phyloP scores from a whole-genome alignment of 2,797 vertebrate genomes.

The Pseudomugil gertrudae region DNA sequence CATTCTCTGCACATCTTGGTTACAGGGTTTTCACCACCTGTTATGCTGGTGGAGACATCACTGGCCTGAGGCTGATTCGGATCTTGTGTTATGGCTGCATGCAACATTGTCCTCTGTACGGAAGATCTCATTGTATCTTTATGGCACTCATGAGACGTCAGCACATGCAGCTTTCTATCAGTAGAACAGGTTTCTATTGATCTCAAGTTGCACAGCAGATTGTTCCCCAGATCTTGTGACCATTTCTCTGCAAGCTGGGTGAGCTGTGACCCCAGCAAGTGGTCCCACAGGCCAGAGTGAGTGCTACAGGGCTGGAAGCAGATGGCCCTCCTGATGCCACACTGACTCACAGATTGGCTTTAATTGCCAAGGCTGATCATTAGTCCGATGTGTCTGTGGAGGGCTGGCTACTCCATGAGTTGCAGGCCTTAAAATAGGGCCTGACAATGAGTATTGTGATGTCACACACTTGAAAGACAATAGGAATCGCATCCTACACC shows the following conservation, averaged over 20 bases:
- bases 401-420: conserved; percentile 66
- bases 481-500: conserved; percentile 36
- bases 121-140: conserved; percentile 63
- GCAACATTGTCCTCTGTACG: conserved; percentile 65
- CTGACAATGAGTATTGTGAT: conserved; percentile 51
- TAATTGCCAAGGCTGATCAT: conserved; percentile 80
- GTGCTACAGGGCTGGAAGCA: conserved; percentile 75
- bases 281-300: conserved; percentile 73
- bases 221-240: conserved; percentile 73
- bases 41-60: conserved; percentile 70
- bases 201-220: conserved; percentile 68
- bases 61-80: conserved; percentile 70
- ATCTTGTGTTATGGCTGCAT: conserved; percentile 61
- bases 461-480: conserved; percentile 41
- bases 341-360: conserved; percentile 80
- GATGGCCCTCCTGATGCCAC: conserved; percentile 80
- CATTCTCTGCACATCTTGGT: conserved; percentile 62
- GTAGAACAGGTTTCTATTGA: conserved; percentile 52
- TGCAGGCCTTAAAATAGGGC: conserved; percentile 70
- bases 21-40: too few relatives aligned
- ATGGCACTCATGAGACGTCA: conserved; percentile 48
- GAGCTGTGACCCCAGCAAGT: conserved; percentile 77
- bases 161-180: conserved; percentile 26
- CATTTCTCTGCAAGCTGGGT: conserved; percentile 67
- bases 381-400: conserved; percentile 73